Evolutionary conservation across 1,140 invertebrate genomes (phyloP).

Genomic region (Thalassaphorura encarpata): DNA sequence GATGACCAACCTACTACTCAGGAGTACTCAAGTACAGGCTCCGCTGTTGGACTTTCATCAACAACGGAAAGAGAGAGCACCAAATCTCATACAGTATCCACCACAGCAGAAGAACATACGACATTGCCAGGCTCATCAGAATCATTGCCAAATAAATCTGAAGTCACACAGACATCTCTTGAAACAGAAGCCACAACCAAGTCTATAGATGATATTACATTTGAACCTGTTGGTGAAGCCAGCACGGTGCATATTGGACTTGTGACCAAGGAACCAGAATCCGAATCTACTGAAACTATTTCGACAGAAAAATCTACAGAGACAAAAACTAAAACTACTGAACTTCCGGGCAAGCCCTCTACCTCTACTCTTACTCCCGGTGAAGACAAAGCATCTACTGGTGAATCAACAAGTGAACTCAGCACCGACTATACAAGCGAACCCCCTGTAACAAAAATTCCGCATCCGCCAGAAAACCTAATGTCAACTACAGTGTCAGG

Average conservation of each 20-base stretch:
- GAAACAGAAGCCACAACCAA: neutral
- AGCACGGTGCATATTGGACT: constrained; percentile 3
- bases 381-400: too few species aligned
- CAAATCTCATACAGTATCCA: neutral
- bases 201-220: neutral
- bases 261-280: constrained; percentile 1
- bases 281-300: neutral
- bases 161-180: neutral
- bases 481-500: too few species aligned
- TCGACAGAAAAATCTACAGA: neutral
- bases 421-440: too few species aligned
- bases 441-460: too few species aligned
- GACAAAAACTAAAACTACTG: too few species aligned
- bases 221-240: constrained; percentile 16
- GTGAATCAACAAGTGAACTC: too few species aligned
- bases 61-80: neutral
- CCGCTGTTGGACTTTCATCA: constrained; percentile 20
- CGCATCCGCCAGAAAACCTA: too few species aligned
- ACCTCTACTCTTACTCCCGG: too few species aligned
- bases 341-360: too few species aligned
- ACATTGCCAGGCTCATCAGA: neutral
- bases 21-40: too few species aligned
- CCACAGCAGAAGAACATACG: neutral
- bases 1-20: too few species aligned
- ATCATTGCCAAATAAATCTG: neutral